phyloP scores from a whole-genome alignment of 2,888 invertebrate genomes.

The Macrophya annulata region DNA sequence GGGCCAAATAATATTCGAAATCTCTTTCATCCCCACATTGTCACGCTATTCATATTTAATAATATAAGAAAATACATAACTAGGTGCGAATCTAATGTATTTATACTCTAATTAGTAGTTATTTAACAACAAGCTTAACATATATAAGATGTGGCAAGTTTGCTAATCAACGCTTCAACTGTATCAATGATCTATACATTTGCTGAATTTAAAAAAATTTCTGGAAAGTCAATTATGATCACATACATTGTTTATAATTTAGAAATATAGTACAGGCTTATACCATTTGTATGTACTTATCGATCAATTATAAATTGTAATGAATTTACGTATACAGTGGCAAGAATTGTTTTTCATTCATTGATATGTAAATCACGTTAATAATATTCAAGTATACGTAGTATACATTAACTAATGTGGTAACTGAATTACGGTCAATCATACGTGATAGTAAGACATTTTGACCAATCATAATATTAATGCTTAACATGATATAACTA shows the following conservation, averaged over 20 bases:
- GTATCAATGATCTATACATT: not conserved
- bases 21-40: not conserved
- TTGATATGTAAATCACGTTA: conserved; percentile 35
- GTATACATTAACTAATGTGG: not conserved
- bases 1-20: not conserved
- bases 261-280: not conserved
- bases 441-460: not conserved
- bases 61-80: conserved; percentile 37
- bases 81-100: conserved; percentile 45
- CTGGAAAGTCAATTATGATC: not conserved
- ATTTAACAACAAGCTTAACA: conserved; percentile 43
- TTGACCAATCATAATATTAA: conserved; percentile 1
- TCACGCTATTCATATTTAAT: conserved; percentile 20
- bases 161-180: conserved; percentile 23
- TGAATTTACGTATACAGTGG: not conserved
- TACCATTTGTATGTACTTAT: not conserved
- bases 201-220: not conserved
- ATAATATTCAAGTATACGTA: not conserved
- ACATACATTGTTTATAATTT: not conserved
- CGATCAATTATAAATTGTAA: not conserved
- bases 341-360: not conserved
- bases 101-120: conserved; percentile 48
- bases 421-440: not conserved
- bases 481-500: not conserved
- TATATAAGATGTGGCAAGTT: conserved; percentile 41